Conservation (phyloP, 2,113 vertebrate species). For the Ptyas mucosa region DNA sequence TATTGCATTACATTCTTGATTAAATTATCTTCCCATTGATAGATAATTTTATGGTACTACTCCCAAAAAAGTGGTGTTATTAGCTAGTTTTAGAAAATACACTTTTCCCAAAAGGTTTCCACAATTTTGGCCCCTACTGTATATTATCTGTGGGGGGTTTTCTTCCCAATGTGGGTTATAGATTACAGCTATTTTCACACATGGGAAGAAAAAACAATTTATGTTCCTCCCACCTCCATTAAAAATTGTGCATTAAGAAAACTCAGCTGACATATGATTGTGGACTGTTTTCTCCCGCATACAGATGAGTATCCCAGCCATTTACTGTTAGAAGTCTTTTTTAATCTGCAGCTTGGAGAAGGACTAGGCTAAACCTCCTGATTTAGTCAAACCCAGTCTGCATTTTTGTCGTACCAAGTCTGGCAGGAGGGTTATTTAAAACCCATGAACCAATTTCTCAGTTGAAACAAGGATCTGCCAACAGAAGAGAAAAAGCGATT, state of each 20-base stretch:
- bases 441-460: background rate
- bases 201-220: background rate
- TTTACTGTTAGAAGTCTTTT: background rate
- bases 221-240: background rate
- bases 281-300: background rate
- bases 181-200: background rate
- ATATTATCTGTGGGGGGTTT: background rate
- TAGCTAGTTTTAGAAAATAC: too few species aligned
- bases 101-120: too few species aligned
- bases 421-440: background rate
- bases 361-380: background rate
- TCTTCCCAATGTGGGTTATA: background rate
- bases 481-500: background rate
- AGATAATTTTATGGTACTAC: too few species aligned
- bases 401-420: background rate
- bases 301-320: background rate
- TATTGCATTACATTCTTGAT: too few species aligned
- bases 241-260: background rate
- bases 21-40: too few species aligned
- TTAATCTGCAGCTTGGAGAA: background rate
- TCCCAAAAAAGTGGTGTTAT: too few species aligned
- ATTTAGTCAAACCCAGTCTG: background rate
- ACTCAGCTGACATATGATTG: background rate
- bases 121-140: background rate
- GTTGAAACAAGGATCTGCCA: background rate